Evolutionary conservation across 92 coral and sea anemone species (phyloP).

Genomic region (Actinostola sp.): DNA sequence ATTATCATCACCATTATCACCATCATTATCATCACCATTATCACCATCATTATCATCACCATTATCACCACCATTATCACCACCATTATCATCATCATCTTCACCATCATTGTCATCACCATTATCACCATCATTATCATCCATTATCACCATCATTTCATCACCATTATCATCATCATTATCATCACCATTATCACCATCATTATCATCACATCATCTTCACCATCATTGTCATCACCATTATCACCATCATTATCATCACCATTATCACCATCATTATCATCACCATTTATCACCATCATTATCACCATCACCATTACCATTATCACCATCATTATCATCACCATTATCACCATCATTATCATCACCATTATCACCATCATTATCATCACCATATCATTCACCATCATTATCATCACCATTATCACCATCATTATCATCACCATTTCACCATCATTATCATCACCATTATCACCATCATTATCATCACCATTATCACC

Average conservation of each 20-base stretch:
- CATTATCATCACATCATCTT: too few relatives aligned
- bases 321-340: too few relatives aligned
- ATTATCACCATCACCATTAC: too few relatives aligned
- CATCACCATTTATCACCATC: too few relatives aligned
- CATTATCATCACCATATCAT: too few relatives aligned
- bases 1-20: background rate
- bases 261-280: too few relatives aligned
- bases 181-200: too few relatives aligned
- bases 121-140: conserved; percentile 4
- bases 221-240: too few relatives aligned
- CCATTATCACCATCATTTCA: too few relatives aligned
- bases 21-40: background rate
- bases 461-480: background rate
- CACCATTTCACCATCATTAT: background rate
- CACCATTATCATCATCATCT: background rate
- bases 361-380: background rate
- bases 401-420: too few relatives aligned
- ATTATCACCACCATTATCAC: background rate
- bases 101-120: background rate
- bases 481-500: background rate
- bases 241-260: too few relatives aligned
- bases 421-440: background rate
- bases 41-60: background rate
- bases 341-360: too few relatives aligned
- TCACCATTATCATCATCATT: background rate